Evolutionary conservation across 2,888 invertebrate species (phyloP).

Genomic region (Volucella inflata): DNA sequence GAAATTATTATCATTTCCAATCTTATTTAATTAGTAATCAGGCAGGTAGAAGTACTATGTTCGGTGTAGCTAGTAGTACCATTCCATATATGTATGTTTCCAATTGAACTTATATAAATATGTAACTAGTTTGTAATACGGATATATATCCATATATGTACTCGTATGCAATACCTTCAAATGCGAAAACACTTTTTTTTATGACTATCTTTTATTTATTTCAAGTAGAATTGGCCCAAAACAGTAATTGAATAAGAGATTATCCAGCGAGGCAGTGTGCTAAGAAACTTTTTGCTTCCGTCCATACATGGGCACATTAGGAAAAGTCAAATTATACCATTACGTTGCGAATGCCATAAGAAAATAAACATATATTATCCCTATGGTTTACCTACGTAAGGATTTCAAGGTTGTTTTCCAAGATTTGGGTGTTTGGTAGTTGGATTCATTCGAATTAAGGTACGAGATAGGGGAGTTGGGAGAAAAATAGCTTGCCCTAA

Average conservation of each 20-base stretch:
- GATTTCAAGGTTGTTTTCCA: conserved; percentile 55
- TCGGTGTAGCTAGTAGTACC: too few species aligned
- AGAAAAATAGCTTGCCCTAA: conserved; percentile 26
- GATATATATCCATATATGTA: too few species aligned
- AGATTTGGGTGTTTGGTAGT: conserved; percentile 58
- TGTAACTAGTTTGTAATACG: too few species aligned
- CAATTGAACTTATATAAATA: too few species aligned
- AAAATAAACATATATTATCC: conserved; percentile 67
- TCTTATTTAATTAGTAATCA: too few species aligned
- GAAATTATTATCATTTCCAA: too few species aligned
- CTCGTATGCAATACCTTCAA: too few species aligned
- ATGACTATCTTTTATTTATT: conserved; percentile 66
- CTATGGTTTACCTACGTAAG: conserved; percentile 47
- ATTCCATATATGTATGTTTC: too few species aligned
- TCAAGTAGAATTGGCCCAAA: conserved; percentile 44
- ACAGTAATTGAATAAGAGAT: conserved; percentile 71
- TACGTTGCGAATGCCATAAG: conserved; percentile 41
- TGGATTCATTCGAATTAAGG: conserved; percentile 22
- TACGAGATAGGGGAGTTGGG: neutral
- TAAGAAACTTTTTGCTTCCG: conserved; percentile 22
- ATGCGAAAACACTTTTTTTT: conserved; percentile 23
- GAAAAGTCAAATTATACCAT: conserved; percentile 53
- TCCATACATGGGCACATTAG: conserved; percentile 40
- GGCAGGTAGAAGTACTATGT: too few species aligned
- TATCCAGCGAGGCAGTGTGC: conserved; percentile 42